phyloP scores from a whole-genome alignment of 2,113 vertebrate genomes.

The Ochotona curzoniae region DNA sequence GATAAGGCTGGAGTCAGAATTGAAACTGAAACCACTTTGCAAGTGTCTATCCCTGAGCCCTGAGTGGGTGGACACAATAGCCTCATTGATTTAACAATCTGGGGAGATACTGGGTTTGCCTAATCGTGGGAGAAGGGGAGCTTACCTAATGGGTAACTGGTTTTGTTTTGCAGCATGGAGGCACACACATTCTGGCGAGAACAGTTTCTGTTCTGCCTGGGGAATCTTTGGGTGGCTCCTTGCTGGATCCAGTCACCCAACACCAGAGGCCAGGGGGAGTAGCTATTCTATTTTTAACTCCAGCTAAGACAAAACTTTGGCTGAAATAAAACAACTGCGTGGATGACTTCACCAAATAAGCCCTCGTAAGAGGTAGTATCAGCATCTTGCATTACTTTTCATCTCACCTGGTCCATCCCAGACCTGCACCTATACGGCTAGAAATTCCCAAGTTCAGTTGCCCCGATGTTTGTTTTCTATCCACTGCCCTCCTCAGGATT shows the following conservation, averaged over 20 bases:
- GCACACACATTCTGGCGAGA: neutral
- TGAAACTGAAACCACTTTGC: neutral
- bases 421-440: neutral
- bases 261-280: neutral
- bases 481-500: neutral
- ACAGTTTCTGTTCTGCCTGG: neutral
- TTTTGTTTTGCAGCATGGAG: neutral
- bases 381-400: neutral
- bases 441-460: neutral
- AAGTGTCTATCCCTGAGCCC: neutral
- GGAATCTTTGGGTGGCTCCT: neutral
- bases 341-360: slow-evolving; percentile 11
- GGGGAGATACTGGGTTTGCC: neutral
- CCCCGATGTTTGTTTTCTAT: too few species aligned
- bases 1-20: neutral
- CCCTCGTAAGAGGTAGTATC: neutral
- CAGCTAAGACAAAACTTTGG: neutral
- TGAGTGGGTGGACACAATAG: neutral
- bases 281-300: neutral
- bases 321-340: neutral
- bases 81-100: neutral
- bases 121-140: neutral
- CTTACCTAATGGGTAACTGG: neutral
- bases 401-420: neutral
- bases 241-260: neutral